Base-by-base conservation (phyloP, 2,113 vertebrate genomes). In the Siphamia tubifer region DNA sequence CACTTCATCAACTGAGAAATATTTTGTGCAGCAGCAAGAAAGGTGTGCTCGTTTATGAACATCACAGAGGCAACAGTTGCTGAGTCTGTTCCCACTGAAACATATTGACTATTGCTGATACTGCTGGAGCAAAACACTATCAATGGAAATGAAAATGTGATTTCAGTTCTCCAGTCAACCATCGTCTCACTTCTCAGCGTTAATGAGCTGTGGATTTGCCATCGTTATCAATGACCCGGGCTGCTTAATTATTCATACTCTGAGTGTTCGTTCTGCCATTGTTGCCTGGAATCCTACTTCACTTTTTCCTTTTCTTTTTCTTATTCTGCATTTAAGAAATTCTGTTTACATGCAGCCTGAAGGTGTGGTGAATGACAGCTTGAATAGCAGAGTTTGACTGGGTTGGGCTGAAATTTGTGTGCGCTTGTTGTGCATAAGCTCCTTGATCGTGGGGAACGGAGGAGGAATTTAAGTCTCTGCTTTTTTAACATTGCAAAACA, bases 221-320 rank as follows among this genome's bases (percentile, higher is more conserved):
- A 20, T 36, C 4, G 28, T 81, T 82, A 80, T 75, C 72, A 82
- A 55, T 40, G 6, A 45, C 52, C 30, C 58, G 44, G 79, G 30
- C 67, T 64, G 40, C 49, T 88, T 78, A 83, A 84, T 89, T 79
- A 89, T 89, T 88, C 86, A 89, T 69, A 24, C 31, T 1, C 19
- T 25, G 68, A 43, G 45, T 17, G 34, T 45, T 74, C 47, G 27
- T 63, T 58, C 56, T 47, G 38, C 51, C 52, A 67, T 47, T 68
- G 68, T 70, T 72, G 68, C 61, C 67, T 67, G 51, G 36, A 70
- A 58, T 62, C 35, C 38, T 55, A 34, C 28, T 61, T 35, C 28
- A 10, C 4, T 16, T 64, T 24, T 39, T 1, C 20, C 48, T 42
- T 44, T 12, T 7, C 13, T 32, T 35, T 31, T 8, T 16, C 52